Conservation (phyloP, 2,888 invertebrate species). For the Trichopria drosophilae region DNA sequence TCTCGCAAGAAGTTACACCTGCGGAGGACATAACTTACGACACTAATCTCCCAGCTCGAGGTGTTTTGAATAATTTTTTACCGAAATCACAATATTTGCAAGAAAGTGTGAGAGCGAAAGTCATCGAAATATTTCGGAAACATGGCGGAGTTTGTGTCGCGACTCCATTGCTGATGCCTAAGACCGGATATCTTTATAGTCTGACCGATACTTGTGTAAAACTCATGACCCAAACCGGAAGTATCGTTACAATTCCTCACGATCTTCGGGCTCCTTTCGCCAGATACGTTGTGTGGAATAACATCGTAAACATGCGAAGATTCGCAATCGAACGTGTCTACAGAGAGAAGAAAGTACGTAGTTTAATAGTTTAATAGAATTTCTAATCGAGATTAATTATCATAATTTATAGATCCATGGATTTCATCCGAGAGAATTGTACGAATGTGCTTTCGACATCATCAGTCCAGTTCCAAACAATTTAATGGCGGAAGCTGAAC, state of each 20-base stretch:
- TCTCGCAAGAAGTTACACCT: slow-evolving; percentile 63
- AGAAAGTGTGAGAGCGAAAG: slow-evolving; percentile 56
- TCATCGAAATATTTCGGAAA: slow-evolving; percentile 67
- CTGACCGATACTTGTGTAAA: slow-evolving; percentile 69
- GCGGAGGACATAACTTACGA: slow-evolving; percentile 85
- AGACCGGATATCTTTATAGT: slow-evolving; percentile 64
- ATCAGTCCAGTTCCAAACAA: slow-evolving; percentile 75
- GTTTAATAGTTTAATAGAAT: background rate
- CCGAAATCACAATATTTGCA: slow-evolving; percentile 41
- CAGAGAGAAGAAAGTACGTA: slow-evolving; percentile 70
- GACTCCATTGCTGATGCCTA: slow-evolving; percentile 81
- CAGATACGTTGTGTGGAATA: slow-evolving; percentile 79
- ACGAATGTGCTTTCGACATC: slow-evolving; percentile 92
- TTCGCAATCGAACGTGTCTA: slow-evolving; percentile 87
- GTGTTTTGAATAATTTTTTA: slow-evolving; percentile 38
- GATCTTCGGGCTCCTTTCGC: slow-evolving; percentile 82
- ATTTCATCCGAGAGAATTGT: slow-evolving; percentile 85
- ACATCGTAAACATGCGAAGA: slow-evolving; percentile 76
- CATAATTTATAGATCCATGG: slow-evolving; percentile 60
- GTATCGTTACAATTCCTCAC: slow-evolving; percentile 81
- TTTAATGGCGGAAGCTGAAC: slow-evolving; percentile 82
- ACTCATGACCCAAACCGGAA: slow-evolving; percentile 86
- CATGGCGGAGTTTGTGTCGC: slow-evolving; percentile 80
- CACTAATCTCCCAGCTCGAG: slow-evolving; percentile 61
- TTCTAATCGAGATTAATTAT: background rate